Evolutionary conservation across 1,140 invertebrate genomes (phyloP), one percentile per base, ranked within the genome.

Genomic region (Platorchestia sp.): DNA sequence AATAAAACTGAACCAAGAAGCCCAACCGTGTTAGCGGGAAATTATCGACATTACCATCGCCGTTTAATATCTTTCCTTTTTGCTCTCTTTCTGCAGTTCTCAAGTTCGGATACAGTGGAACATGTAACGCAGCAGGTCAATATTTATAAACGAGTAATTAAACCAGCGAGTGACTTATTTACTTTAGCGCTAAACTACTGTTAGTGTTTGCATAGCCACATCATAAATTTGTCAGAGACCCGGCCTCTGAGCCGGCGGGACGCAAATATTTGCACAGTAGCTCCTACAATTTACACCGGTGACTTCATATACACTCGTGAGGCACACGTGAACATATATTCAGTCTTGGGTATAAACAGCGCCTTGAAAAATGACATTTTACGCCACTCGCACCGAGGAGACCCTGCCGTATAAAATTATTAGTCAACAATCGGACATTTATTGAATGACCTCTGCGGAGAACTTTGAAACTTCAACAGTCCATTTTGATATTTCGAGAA

Each of bases 141-240:
- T 75, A 44, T 90, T 90, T 90, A 90, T 90, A 90, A 42, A 42
- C 41, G 87, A 90, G 87, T 45, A 90, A 90, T 90, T 90, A 90
- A 90, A 90, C 22, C 87, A 14, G 41, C 22, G 41, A 44, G 41
- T 45, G 41, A 42, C 87, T 43, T 90, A 90, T 90, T 90, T 90
- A 90, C 87, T 90, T 90, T 43, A 42, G 87, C 41, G 41, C 10
- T 45, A 90, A 90, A 90, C 87, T 90, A 44, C 87, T 45, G 41
- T 27, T 5, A 42, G 41, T 90, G 87, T 90, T 90, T 90, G 87
- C 87, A 90, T 90, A 43, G 41, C 87, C 44, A 90, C 27, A 90
- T 90, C 87, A 90, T 90, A 90, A 90, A 90, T 90, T 90, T 90
- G 87, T 90, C 19, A 90, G 87, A 44, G 41, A 90, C 41, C 16